Evolutionary conservation across 2,797 vertebrate species (phyloP), one percentile per base, ranked within the genome.

Genomic region (Distichodus sexfasciatus): DNA sequence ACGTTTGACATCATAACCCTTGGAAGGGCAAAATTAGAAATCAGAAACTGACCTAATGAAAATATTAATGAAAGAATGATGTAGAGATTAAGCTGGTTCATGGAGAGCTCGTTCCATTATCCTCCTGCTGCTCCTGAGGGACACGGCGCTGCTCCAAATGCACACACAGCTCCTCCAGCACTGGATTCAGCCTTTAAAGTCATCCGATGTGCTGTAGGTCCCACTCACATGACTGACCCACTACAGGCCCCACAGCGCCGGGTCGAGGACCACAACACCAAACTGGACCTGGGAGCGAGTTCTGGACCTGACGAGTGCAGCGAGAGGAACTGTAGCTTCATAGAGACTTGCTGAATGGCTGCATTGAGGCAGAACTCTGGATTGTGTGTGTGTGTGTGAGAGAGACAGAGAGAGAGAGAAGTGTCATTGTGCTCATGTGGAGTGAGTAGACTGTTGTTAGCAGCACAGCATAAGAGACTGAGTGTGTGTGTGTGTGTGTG

Each of bases 381-480:
- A 7, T 26, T 51, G 21, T 61, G 33, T 43, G 50, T 61, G 35
- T 23, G 54, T 57, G 41, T 10, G 64, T 35, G 29, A 38, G 59
- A 43, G 46, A 51, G 43, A 61, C 7, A 17, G 54, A 7, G 3
- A 6, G 46, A 48, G 24, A 72, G 62, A 29, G 41, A 67, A 44
- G 54, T 36, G 4, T 35, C 81, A 74, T 85, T 89, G 87, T 88
- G 67, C 60, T 54, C 8, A 1, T 53, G 31, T 19, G n/a, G 44
- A 75, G 44, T 88, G 83, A 91, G 90, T 83, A 72, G 55, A 2
- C 0, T 21, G 50, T 90, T 91, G 86, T 90, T 47, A 17, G 67
- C 74, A 28, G 11, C 62, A 31, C 72, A 63, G 68, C 58, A 76
- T 78, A 68, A 80, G 71, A 75, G 76, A 67, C 71, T 47, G 73